Evolutionary conservation across 2,113 vertebrate genomes (phyloP), one percentile per base, ranked within the genome.

Genomic region (Bungarus multicinctus): DNA sequence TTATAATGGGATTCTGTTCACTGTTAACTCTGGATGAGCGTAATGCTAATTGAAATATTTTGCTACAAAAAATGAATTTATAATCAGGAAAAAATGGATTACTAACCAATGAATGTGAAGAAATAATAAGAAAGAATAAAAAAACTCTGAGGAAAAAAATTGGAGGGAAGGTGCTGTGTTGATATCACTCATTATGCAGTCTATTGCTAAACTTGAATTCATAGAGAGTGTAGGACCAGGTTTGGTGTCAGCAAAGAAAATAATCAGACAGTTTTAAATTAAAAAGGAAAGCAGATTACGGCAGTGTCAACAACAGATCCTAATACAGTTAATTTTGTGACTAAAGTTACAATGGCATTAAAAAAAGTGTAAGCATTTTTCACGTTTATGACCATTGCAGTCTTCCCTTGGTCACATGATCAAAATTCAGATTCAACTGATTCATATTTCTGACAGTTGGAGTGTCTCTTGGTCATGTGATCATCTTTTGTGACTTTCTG

Each of bases 141-240:
- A 4, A 30, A 18, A 9, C 14, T 22, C 58, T n/a, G 60, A 52
- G 27, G 27, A 47, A 16, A 43, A 43, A 20, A 23, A 22, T 88
- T 58, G 87, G 88, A 27, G 23, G 55, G 88, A 57, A 12, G 30
- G 2, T 5, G 3, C 57, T 89, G 3, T 60, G 23, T 60, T 45
- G 7, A 27, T 39, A 89, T 60, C 34, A 39, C 4, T 60, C 27
- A 88, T 58, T 39, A 52, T 89, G 23, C 20, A 12, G 90, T 94
- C 91, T 94, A 92, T 94, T 57, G 91, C 18, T 7, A 91, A 90
- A 85, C 25, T 89, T 43, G 22, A 89, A 57, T 9, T 55, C 93
- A 92, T 92, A 30, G 0, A 10, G 45, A 92, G 1, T 91, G 89
- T 93, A 88, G 89, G 93, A 92, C 45, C 25, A 8, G 87, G 90